A percentile compares a stretch with the other conserved stretches of the same genome.
These are phyloP conservation scores for Thecocarcelia acutangulata DNA, from an alignment of 2,888 invertebrate species.

Conservation along the genomic window DNA sequence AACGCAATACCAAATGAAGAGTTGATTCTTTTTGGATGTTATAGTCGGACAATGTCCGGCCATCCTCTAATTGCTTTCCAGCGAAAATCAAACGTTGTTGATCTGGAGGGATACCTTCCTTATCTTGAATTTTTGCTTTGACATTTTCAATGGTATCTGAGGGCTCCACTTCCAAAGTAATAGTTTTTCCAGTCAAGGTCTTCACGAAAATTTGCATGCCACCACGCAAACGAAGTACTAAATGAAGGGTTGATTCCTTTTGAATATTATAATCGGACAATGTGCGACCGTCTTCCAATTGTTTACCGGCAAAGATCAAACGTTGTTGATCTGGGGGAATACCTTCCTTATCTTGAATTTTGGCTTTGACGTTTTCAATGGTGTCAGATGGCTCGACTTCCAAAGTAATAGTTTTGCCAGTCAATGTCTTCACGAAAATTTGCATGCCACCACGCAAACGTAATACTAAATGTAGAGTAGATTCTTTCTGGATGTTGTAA, in stretches of 20 bases:
- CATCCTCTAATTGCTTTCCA: slow-evolving; percentile 71
- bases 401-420: slow-evolving; percentile 71
- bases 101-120: slow-evolving; percentile 72
- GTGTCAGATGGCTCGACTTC: slow-evolving; percentile 71
- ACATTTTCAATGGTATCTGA: slow-evolving; percentile 71
- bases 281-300: slow-evolving; percentile 71
- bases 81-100: slow-evolving; percentile 71
- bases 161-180: slow-evolving; percentile 71
- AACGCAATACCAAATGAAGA: slow-evolving; percentile 70
- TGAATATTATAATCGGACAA: slow-evolving; percentile 71
- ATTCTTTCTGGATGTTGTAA: slow-evolving; percentile 71
- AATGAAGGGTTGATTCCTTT: slow-evolving; percentile 71
- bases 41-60: slow-evolving; percentile 70
- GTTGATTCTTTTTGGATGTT: slow-evolving; percentile 72
- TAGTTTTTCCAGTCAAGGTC: slow-evolving; percentile 70
- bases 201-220: slow-evolving; percentile 72
- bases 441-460: slow-evolving; percentile 72
- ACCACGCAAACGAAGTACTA: slow-evolving; percentile 71
- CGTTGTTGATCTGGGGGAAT: slow-evolving; percentile 72
- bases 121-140: slow-evolving; percentile 71
- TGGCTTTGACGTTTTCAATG: slow-evolving; percentile 70
- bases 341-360: slow-evolving; percentile 72
- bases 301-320: slow-evolving; percentile 71
- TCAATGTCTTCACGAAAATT: slow-evolving; percentile 70
- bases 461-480: slow-evolving; percentile 70